Base-by-base conservation (phyloP, 2,888 invertebrate genomes). In the Lamellibrachia satsuma region DNA sequence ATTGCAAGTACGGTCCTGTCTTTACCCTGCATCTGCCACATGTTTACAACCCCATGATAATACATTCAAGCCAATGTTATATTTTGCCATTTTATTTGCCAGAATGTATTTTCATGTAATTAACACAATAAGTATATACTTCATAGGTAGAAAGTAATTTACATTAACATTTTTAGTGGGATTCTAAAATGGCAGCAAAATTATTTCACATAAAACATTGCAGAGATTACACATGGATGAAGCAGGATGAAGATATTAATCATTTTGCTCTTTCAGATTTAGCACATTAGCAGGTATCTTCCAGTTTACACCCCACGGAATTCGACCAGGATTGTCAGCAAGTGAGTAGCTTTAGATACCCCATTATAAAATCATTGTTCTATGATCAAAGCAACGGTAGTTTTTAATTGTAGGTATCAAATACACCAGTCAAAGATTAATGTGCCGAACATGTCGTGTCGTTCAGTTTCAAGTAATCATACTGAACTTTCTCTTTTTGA, bases 241-340 rank as follows among this genome's bases (percentile, higher is more conserved):
- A 2, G 57, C 27, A 90, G 51, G 75, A 39, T 91, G 27, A 90
- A 90, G 91, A 39, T 93, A 95, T 90, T 75, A 11, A 75, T 75
- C 15, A 75, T 75, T n/a, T 75, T 75, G 15, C 75, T 75, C 22
- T n/a, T 22, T 22, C 92, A 95, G 96, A 96, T 98, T 98, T 96
- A 97, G 97, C 93, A 98, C 98, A 95, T 98, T 98, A 90, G 98
- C 98, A 2, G 97, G 98, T 0, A 97, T 98, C 52, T 96, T 98
- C 92, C 98, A 98, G 95, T 98, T 98, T 94, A 98, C 98, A 0
- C 97, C 98, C 0, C 97, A 97, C 95, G 98, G 98, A 27, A 97
- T 98, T 52, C 97, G 98, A 93, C 98, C 98, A 0, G 98, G 98
- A 92, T 96, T 98, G 91, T 97, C 98, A 94, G 97, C 98, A 95